Conservation (phyloP, 2,113 vertebrate genomes). For the Bungarus multicinctus region DNA sequence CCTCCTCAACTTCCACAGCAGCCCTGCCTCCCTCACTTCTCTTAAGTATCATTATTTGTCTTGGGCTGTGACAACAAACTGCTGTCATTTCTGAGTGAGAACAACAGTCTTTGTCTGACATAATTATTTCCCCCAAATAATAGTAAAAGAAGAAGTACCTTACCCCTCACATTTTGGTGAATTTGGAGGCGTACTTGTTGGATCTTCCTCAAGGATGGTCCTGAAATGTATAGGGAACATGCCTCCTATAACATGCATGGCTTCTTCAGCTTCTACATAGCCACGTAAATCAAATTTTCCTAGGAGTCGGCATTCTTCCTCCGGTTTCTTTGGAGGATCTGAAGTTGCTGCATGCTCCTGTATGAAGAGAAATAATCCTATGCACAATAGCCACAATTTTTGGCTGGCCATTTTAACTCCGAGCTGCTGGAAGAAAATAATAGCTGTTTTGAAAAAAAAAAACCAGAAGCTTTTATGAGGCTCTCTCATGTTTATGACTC, state of each 20-base stretch:
- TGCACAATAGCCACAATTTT: constrained; percentile 43
- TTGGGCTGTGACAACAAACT: background rate
- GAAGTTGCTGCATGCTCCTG: background rate
- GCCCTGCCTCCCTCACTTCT: background rate
- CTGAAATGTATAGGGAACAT: constrained; percentile 80
- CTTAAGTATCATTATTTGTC: background rate
- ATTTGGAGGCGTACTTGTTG: constrained; percentile 69
- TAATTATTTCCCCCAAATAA: background rate
- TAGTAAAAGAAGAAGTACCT: constrained; percentile 46
- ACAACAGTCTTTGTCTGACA: background rate
- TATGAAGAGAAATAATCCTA: constrained; percentile 53
- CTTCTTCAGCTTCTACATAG: constrained; percentile 73
- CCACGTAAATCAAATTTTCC: constrained; percentile 62
- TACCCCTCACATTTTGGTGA: constrained; percentile 80
- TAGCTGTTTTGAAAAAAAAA: constrained; percentile 3
- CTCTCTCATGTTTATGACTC: background rate
- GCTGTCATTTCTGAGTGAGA: background rate
- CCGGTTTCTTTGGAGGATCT: constrained; percentile 14
- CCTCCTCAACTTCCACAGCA: background rate
- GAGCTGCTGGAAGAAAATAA: background rate
- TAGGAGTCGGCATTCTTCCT: constrained; percentile 68
- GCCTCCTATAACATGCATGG: constrained; percentile 75
- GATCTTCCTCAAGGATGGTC: constrained; percentile 64
- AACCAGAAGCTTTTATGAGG: constrained; percentile 16
- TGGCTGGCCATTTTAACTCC: constrained; percentile 10